Evolutionary conservation across 2,888 invertebrate species (phyloP), one percentile per base, ranked within the genome.

Genomic region (Agriopis aurantiaria): DNA sequence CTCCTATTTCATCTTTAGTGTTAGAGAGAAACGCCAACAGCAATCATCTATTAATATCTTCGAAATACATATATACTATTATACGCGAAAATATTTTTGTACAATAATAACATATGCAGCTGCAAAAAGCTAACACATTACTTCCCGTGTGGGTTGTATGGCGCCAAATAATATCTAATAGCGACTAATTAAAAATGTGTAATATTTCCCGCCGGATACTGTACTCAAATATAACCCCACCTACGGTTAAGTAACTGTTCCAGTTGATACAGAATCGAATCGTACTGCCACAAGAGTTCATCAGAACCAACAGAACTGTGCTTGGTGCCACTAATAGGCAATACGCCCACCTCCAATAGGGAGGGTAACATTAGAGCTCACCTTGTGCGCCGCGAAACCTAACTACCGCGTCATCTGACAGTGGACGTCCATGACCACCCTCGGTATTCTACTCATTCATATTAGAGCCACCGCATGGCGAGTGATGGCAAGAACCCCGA

Each of bases 321-420:
- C 92, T 92, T 91, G 92, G 91, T 91, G 93, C 93, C 93, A 89
- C 89, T 88, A 90, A 88, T 92, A 91, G 93, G 93, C 93, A 93
- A 94, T 90, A 93, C 92, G 93, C 93, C 93, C 93, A 93, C 93
- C 93, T 93, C 93, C 94, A 94, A 94, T 93, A 94, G 93, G 92
- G 94, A 93, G 93, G 91, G 90, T 91, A 91, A 91, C 91, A 91
- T 91, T 85, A 92, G 92, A 92, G 93, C 92, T 92, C 93, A 90
- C 93, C 92, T 93, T 94, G 94, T 94, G 94, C 94, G 94, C 91
- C 93, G 93, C 93, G 91, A 91, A 91, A 92, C 91, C 92, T 92
- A 92, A 23, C 83, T 82, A 88, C 73, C 77, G 74, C 76, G 69
- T 73, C 75, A 69, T 58, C 57, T 67, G 76, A 65, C 75, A 72